Evolutionary conservation across 2,888 invertebrate species (phyloP).

Genomic region (Drosophila leonis): DNA sequence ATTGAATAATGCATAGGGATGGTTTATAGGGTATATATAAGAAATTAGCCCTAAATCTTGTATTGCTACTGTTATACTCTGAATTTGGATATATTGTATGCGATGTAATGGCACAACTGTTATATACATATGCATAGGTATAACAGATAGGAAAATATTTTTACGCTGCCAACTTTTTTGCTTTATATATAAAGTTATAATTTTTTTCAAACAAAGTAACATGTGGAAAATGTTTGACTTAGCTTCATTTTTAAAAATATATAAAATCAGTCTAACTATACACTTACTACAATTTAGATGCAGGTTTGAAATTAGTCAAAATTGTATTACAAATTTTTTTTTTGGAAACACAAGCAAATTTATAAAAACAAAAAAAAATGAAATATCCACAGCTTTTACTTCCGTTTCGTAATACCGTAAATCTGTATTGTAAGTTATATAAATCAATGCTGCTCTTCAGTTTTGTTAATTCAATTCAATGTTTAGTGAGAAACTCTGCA

Average conservation of each 20-base stretch:
- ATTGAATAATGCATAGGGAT: neutral
- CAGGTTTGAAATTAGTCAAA: conserved; percentile 6
- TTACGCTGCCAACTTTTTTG: neutral
- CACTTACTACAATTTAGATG: neutral
- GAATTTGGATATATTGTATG: neutral
- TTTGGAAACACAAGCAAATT: neutral
- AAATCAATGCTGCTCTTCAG: neutral
- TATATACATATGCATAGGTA: neutral
- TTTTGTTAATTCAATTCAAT: neutral
- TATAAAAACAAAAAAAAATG: conserved; percentile 9
- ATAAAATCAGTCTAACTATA: conserved; percentile 5
- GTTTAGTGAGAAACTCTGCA: conserved; percentile 10
- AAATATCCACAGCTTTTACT: neutral
- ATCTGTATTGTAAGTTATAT: conserved; percentile 7
- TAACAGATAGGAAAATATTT: neutral
- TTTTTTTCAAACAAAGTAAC: conserved; percentile 15
- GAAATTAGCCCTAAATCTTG: neutral
- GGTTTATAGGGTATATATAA: neutral
- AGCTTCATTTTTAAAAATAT: too few relatives aligned
- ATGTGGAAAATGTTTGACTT: neutral
- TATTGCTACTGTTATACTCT: neutral
- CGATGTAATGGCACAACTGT: neutral
- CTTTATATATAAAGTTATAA: too few relatives aligned
- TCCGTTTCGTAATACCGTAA: neutral
- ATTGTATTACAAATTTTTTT: conserved; percentile 10